Conservation (phyloP, 1,140 invertebrate species). For the Glossosoma conforme region DNA sequence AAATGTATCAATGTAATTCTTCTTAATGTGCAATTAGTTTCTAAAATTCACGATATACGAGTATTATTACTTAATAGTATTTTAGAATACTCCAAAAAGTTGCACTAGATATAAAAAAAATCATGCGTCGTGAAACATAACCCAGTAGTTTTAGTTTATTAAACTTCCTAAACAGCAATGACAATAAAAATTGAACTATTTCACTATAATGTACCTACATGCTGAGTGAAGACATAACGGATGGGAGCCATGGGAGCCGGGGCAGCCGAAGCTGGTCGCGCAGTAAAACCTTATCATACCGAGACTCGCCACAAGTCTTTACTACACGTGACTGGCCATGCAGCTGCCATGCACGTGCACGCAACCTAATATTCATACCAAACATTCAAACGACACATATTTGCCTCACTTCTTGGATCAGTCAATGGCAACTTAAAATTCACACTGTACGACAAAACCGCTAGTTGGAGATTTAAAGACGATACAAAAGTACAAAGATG, state of each 20-base stretch:
- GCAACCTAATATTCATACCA: constrained; percentile 23
- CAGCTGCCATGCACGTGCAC: constrained; percentile 17
- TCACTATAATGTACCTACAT: constrained; percentile 3
- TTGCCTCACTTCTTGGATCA: constrained; percentile 27
- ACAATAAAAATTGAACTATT: constrained; percentile 8
- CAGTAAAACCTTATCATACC: background rate
- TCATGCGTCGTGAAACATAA: no score
- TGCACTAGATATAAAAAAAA: no score
- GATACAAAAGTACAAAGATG: constrained; percentile 31
- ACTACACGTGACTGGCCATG: constrained; percentile 20
- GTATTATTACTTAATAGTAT: no score
- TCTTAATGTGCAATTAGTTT: no score
- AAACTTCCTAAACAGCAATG: constrained; percentile 3
- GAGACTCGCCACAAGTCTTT: no score
- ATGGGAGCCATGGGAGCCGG: background rate
- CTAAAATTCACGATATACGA: no score
- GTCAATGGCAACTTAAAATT: constrained; percentile 30
- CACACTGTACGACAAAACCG: constrained; percentile 20
- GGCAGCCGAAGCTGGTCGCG: background rate
- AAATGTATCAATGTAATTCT: no score
- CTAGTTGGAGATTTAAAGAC: constrained; percentile 23
- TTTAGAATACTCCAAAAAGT: no score
- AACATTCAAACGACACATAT: constrained; percentile 27
- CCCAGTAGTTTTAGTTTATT: background rate
- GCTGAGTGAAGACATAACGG: background rate